These are phyloP conservation scores for Mellilla xanthometata DNA, from an alignment of 2,888 invertebrate species.

Conservation along the genomic window DNA sequence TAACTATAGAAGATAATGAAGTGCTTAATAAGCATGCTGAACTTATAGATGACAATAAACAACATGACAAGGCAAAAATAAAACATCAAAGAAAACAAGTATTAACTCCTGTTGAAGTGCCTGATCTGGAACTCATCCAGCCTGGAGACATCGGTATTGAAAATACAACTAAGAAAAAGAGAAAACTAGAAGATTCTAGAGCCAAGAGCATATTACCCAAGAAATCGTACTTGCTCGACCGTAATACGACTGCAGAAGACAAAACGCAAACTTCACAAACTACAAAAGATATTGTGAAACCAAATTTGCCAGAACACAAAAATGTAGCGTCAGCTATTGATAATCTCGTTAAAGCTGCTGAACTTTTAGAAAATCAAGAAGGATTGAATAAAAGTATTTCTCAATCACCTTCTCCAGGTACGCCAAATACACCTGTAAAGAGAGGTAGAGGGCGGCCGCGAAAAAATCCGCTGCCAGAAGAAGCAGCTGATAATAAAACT, in stretches of 20 bases:
- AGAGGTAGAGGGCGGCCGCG: constrained; percentile 73
- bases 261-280: constrained; percentile 37
- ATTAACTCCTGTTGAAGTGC: constrained; percentile 68
- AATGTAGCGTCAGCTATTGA: constrained; percentile 68
- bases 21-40: background rate
- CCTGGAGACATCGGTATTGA: constrained; percentile 62
- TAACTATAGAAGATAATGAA: constrained; percentile 24
- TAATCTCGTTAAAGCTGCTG: constrained; percentile 74
- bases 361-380: constrained; percentile 67
- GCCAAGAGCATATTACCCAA: constrained; percentile 60
- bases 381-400: constrained; percentile 42
- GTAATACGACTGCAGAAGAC: constrained; percentile 43
- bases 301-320: constrained; percentile 42
- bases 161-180: constrained; percentile 67
- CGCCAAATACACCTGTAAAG: constrained; percentile 58
- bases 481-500: constrained; percentile 40
- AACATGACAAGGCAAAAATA: constrained; percentile 61
- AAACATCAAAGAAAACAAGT: constrained; percentile 79
- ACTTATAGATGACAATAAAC: constrained; percentile 47
- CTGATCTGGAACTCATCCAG: constrained; percentile 73
- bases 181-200: constrained; percentile 58
- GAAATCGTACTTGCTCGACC: constrained; percentile 67
- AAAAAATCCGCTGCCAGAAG: constrained; percentile 67
- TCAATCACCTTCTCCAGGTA: constrained; percentile 33
- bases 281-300: constrained; percentile 41